Evolutionary conservation across 2,888 invertebrate genomes (phyloP).

Genomic region (Chrysolina americana): DNA sequence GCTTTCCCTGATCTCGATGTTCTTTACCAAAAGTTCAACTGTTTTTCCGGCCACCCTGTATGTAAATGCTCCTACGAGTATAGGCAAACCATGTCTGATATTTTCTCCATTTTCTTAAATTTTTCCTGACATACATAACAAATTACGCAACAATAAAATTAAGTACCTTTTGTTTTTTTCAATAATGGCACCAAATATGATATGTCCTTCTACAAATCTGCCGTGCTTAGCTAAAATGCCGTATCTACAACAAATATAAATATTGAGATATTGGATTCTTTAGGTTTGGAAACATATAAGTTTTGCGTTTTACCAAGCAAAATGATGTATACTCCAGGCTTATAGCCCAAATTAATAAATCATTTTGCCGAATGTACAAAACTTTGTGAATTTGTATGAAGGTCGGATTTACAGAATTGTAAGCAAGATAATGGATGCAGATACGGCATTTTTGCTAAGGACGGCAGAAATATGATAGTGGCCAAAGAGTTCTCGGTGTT

Average conservation of each 20-base stretch:
- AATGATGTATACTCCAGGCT: too few relatives aligned
- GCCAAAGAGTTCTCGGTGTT: constrained; percentile 6
- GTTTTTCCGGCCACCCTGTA: constrained; percentile 32
- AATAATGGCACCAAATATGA: constrained; percentile 62
- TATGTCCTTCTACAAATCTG: constrained; percentile 57
- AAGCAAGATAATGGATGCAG: too few relatives aligned
- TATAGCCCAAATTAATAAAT: too few relatives aligned
- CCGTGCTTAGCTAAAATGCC: too few relatives aligned
- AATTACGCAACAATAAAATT: constrained; percentile 33
- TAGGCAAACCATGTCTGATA: constrained; percentile 36
- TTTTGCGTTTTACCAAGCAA: too few relatives aligned
- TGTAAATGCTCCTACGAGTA: constrained; percentile 58
- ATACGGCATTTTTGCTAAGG: too few relatives aligned
- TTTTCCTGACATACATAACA: constrained; percentile 8
- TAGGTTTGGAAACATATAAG: too few relatives aligned
- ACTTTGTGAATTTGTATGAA: too few relatives aligned
- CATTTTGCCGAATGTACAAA: too few relatives aligned
- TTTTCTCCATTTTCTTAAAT: constrained; percentile 19
- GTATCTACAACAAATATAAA: too few relatives aligned
- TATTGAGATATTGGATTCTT: too few relatives aligned
- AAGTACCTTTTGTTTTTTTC: constrained; percentile 55
- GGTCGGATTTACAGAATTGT: too few relatives aligned
- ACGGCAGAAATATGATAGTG: constrained; percentile 30
- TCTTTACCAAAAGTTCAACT: constrained; percentile 1
- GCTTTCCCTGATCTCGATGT: neutral